Evolutionary conservation across 1,140 invertebrate species (phyloP), one percentile per base, ranked within the genome.

Genomic region (Coenobita brevimanus): DNA sequence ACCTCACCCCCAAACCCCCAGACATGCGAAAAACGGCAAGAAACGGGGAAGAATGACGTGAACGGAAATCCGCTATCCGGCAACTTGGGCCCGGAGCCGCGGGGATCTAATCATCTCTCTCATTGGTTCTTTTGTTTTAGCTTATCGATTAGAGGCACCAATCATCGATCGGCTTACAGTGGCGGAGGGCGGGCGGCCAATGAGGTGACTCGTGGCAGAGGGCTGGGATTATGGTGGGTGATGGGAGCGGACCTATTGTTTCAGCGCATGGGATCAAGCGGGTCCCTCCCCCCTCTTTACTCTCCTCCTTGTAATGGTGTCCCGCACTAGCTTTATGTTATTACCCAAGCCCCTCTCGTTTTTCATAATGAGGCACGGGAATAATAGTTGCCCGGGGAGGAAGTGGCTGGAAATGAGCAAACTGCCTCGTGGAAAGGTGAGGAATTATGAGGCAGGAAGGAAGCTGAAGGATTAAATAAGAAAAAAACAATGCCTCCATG

Each of bases 111-210:
- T 89, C 80, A 89, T 89, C 80, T 78, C 81, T 82, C 88, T 83
- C 88, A 89, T 89, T 89, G 88, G 88, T 83, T 83, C 88, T 69
- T 89, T 89, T 89, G 88, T 89, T 89, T 89, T 89, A 89, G 81
- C 71, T 79, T 83, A 89, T 89, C 88, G 88, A 89, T 89, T 89
- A 89, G 41, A 60, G 54, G 80, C 71, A 76, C 88, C 88, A 83
- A 89, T 89, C 88, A 89, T 78, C 80, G 81, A 89, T 78, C 80
- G 80, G 67, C 71, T 83, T 79, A 89, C 88, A 89, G 80, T 24
- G 46, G 24, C 67, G 24, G 69, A 54, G 88, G 80, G 88, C 38
- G n/a, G 79, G 71, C 80, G 73, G 75, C 88, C 88, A 89, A 89
- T 89, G 69, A 89, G 69, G 73, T 43, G 57, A 67, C 62, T 75